Evolutionary conservation across 2,888 invertebrate species (phyloP).

Genomic region (Horisme vitalbata): DNA sequence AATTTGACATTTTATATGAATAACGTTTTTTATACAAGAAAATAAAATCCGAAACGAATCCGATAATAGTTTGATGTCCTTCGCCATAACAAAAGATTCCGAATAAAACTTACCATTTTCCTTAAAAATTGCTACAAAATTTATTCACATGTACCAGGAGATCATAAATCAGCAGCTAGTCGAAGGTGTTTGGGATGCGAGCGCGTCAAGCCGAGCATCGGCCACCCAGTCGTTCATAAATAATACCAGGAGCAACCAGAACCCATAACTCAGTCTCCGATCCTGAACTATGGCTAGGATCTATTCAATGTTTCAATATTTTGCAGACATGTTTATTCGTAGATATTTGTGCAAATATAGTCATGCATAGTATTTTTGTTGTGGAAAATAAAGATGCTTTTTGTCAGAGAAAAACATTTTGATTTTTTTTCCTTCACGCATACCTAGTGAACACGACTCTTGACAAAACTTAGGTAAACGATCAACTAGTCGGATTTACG

Average conservation of each 20-base stretch:
- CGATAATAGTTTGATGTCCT: too few relatives aligned
- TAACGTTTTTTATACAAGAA: too few relatives aligned
- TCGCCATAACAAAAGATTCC: too few relatives aligned
- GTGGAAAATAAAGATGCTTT: not conserved
- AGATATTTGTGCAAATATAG: constrained; percentile 16
- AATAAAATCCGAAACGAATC: too few relatives aligned
- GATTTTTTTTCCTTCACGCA: too few relatives aligned
- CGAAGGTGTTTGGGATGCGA: constrained; percentile 57
- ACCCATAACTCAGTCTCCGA: constrained; percentile 52
- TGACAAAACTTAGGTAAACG: too few relatives aligned
- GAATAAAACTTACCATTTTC: constrained; percentile 23
- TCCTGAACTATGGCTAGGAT: constrained; percentile 46
- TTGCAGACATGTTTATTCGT: constrained; percentile 35
- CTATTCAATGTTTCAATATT: constrained; percentile 49
- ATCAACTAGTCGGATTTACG: too few relatives aligned
- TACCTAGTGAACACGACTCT: too few relatives aligned
- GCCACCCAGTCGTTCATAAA: constrained; percentile 59
- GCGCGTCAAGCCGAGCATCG: constrained; percentile 47
- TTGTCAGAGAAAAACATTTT: too few relatives aligned
- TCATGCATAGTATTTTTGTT: constrained; percentile 6
- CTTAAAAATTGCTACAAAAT: constrained; percentile 26
- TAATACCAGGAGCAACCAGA: constrained; percentile 68
- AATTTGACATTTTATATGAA: too few relatives aligned
- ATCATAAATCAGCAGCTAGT: constrained; percentile 60
- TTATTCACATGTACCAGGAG: constrained; percentile 25